Percentiles rank a stretch among this genome's conserved stretches.
Evolutionary conservation across 2,888 invertebrate species (phyloP).

Genomic region (Odontocolon sp.): DNA sequence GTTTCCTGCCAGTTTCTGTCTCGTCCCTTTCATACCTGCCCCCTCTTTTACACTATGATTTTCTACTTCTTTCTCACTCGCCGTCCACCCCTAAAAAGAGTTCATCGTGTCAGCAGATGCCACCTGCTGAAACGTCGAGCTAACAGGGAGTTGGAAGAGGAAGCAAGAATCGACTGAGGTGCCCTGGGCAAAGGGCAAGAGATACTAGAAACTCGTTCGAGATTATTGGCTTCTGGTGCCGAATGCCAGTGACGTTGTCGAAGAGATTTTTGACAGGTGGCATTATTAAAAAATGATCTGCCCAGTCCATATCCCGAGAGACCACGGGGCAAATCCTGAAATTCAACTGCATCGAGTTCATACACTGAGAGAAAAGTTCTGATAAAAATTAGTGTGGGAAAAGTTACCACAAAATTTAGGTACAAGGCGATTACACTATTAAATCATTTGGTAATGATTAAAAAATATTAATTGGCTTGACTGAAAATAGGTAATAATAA

Average conservation of each 20-base stretch:
- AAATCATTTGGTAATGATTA: too few species aligned
- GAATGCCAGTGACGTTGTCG: slow-evolving; percentile 79
- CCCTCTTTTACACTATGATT: slow-evolving; percentile 31
- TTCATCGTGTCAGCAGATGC: slow-evolving; percentile 77
- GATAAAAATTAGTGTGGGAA: too few species aligned
- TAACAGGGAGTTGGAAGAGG: slow-evolving; percentile 33
- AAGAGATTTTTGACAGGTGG: slow-evolving; percentile 76
- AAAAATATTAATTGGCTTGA: too few species aligned
- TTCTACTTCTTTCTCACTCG: slow-evolving; percentile 34
- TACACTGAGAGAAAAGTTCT: too few species aligned
- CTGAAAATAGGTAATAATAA: too few species aligned
- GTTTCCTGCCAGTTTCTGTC: slow-evolving; percentile 14
- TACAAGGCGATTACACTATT: too few species aligned
- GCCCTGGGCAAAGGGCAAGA: slow-evolving; percentile 32
- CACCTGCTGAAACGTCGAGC: slow-evolving; percentile 75
- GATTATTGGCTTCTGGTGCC: slow-evolving; percentile 78
- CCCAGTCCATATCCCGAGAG: slow-evolving; percentile 34
- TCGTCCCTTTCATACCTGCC: slow-evolving; percentile 29
- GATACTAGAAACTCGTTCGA: slow-evolving; percentile 42
- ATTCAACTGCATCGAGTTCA: slow-evolving; percentile 12
- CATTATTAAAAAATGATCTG: slow-evolving; percentile 73
- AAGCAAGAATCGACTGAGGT: slow-evolving; percentile 28
- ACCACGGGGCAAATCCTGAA: too few species aligned
- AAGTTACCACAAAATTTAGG: too few species aligned
- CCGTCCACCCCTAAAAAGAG: slow-evolving; percentile 66